Evolutionary conservation across 2,888 invertebrate species (phyloP), one percentile per base, ranked within the genome.

Genomic region (Anagyrus pseudococci): DNA sequence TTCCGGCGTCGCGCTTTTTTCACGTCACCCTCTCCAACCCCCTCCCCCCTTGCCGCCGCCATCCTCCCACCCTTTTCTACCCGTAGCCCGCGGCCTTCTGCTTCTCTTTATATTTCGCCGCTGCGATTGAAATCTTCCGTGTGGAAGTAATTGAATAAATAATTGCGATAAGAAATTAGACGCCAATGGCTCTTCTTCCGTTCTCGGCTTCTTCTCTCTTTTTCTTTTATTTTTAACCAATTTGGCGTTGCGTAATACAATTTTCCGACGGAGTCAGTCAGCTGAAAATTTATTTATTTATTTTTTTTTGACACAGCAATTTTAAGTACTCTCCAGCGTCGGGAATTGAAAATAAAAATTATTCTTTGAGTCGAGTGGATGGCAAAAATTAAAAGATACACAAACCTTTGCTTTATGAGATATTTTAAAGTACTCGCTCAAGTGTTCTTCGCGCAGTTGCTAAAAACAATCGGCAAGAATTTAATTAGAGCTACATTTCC

Each of bases 131-230:
- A 56, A 62, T 37, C 50, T 46, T 15, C 56, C 46, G 33, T 43
- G 44, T 46, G 61, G 25, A 56, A 56, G 46, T 50, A 50, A 62
- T 62, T 62, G 55, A 62, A 62, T 62, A 62, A 62, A 55, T 61
- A 56, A 61, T 55, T 49, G 33, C 33, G 44, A 61, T 55, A 43
- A 50, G 55, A 55, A 61, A 49, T 55, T 44, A 49, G 55, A 41
- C 48, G 23, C 17, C 19, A 33, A 22, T 46, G 48, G 19, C 40
- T 44, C 25, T 25, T 20, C 25, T n/a, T 49, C 23, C 13, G 13
- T 6, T 15, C 25, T 20, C 19, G 15, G 2, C 40, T 4, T 13
- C 17, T 8, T 47, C 41, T 7, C 4, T n/a, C n/a, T n/a, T 29
- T 29, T 29, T 4, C 29, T 29, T 29, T 29, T 29, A 4, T 29